A percentile compares a stretch with the other conserved stretches of the same genome.
Evolutionary conservation across 1,140 invertebrate species (phyloP).

Genomic region (Drosophila hydei): DNA sequence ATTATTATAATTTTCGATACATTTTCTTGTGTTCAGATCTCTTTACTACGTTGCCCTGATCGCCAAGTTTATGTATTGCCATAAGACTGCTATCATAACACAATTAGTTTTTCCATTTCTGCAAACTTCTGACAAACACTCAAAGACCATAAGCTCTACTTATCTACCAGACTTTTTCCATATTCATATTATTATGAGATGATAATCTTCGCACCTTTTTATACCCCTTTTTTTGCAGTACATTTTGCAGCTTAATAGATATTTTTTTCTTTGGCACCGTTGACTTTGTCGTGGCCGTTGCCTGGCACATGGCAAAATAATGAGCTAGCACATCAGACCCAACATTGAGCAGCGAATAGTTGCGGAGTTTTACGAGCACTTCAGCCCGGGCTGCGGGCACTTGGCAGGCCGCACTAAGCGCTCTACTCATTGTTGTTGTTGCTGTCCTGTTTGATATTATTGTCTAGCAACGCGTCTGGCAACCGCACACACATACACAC

Average conservation of each 20-base stretch:
- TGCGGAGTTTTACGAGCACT: constrained; percentile 17
- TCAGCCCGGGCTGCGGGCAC: constrained; percentile 61
- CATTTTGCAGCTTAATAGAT: constrained; percentile 63
- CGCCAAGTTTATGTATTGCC: too few relatives aligned
- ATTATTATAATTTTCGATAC: too few relatives aligned
- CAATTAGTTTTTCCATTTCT: too few relatives aligned
- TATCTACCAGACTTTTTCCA: too few relatives aligned
- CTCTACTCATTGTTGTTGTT: constrained; percentile 26
- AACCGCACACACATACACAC: constrained; percentile 20
- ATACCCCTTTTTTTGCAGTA: constrained; percentile 23
- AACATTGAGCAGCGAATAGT: not conserved
- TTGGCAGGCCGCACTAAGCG: constrained; percentile 60
- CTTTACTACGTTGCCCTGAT: too few relatives aligned
- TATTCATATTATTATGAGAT: too few relatives aligned
- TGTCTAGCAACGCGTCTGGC: constrained; percentile 77
- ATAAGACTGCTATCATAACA: too few relatives aligned
- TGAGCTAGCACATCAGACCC: constrained; percentile 27
- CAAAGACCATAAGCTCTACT: too few relatives aligned
- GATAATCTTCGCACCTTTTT: not conserved
- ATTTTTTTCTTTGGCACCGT: constrained; percentile 37
- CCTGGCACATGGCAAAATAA: constrained; percentile 54
- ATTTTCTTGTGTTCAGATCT: too few relatives aligned
- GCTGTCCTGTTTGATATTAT: constrained; percentile 75
- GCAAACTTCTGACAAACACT: too few relatives aligned
- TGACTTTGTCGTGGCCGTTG: constrained; percentile 40